Base-by-base conservation (phyloP, 2,113 vertebrate species). In the Cichladusa arquata region DNA sequence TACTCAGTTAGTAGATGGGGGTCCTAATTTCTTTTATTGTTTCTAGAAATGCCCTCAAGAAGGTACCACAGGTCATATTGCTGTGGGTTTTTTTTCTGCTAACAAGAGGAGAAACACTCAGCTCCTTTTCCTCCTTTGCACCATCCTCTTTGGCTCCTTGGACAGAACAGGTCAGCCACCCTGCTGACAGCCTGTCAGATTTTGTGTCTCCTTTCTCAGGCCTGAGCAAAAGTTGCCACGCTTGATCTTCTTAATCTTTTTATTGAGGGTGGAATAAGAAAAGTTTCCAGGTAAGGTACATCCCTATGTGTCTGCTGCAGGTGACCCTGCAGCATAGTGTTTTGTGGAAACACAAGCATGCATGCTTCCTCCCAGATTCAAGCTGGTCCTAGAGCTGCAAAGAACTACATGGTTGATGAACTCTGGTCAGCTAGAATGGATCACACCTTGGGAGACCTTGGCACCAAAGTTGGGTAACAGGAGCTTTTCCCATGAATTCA, bases 351-450 rank as follows among this genome's bases (percentile, higher is more conserved):
- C 6, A 70, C 5, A 22, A 33, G 8, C 8, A n/a, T 19, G 12
- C 8, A n/a, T 1, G 1, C 5, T 31, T 53, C 24, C 6, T 61
- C 42, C 5, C 14, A 36, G 22, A 8, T 51, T 42, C 45, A 15
- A 40, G 3, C 8, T 31, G 14, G 20, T 20, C 36, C 22, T 26
- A 33, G 26, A 69, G 38, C 19, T 18, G 26, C n/a, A 34, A 34
- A 67, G 4, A 0, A 0, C 13, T 65, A 16, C 1, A 0, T 22
- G 18, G 51, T 14, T 1, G 0, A 24, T 47, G 5, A 29, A 28
- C 3, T 47, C n/a, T 76, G 20, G 9, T 56, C 26, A 76, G 20
- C 34, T 29, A 33, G 33, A 56, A 34, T 5, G 17, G 48, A 34
- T 69, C n/a, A 34, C 36, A 14, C 19, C 28, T 67, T 71, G 18